Conservation (phyloP, 2,888 invertebrate genomes). For the Dyspetes luteomarginatus region DNA sequence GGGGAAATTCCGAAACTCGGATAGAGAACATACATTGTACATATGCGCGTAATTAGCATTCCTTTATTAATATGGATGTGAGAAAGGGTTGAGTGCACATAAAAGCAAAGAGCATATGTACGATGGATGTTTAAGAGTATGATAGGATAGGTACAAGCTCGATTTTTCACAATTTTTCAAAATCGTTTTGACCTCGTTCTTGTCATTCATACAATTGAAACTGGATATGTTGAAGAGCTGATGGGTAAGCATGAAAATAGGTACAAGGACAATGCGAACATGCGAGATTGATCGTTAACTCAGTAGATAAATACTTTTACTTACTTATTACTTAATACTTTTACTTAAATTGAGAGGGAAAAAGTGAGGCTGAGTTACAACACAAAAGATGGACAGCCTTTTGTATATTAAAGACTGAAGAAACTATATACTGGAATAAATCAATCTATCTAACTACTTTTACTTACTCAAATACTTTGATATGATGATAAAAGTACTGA, state of each 20-base stretch:
- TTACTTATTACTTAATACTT: too few species aligned
- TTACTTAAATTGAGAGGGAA: too few species aligned
- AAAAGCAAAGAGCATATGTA: conserved; percentile 34
- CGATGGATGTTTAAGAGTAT: not conserved
- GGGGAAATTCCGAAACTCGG: conserved; percentile 51
- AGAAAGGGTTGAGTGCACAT: conserved; percentile 21
- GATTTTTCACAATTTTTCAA: not conserved
- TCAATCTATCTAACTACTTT: too few species aligned
- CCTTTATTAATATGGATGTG: conserved; percentile 63
- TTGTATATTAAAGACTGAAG: too few species aligned
- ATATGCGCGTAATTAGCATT: conserved; percentile 59
- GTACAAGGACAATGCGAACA: not conserved
- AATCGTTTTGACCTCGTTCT: not conserved
- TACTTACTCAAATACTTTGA: too few species aligned
- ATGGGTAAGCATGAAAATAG: not conserved
- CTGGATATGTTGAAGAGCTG: too few species aligned
- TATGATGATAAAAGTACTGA: too few species aligned
- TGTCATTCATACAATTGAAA: too few species aligned
- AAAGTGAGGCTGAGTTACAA: too few species aligned
- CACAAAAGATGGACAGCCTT: too few species aligned
- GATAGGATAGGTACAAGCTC: not conserved
- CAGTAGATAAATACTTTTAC: too few species aligned
- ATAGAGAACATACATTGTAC: conserved; percentile 28
- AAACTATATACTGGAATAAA: too few species aligned
- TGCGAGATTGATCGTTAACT: not conserved